Evolutionary conservation across 2,797 vertebrate genomes (phyloP).

Genomic region (Molossus alvarezi): DNA sequence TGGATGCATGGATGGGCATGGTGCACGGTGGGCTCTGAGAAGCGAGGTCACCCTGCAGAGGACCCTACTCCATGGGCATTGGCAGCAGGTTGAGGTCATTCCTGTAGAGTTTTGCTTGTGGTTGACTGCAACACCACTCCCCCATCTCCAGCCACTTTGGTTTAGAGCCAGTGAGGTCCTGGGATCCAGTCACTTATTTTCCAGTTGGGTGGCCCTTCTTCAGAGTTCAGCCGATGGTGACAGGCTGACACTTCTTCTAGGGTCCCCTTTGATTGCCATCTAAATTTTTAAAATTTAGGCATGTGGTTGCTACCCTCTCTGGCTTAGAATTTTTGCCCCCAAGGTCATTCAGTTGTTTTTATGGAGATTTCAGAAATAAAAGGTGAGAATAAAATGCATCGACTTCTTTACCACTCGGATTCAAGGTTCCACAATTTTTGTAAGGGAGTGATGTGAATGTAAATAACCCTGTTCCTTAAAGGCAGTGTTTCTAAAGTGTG

Average conservation of each 20-base stretch:
- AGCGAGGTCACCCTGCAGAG: neutral
- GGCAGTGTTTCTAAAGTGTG: neutral
- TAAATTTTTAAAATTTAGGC: neutral
- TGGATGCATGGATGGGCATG: too few species aligned
- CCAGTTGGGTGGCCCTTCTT: neutral
- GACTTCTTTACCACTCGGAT: neutral
- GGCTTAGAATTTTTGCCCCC: neutral
- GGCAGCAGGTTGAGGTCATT: neutral
- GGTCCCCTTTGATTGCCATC: neutral
- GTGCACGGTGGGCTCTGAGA: neutral
- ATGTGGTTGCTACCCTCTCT: neutral
- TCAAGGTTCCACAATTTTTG: neutral
- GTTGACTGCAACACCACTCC: too few species aligned
- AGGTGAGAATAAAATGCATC: neutral
- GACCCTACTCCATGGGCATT: neutral
- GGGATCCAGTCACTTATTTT: neutral
- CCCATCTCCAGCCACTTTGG: neutral
- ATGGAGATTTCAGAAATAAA: neutral
- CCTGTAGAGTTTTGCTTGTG: neutral
- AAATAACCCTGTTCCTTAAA: neutral
- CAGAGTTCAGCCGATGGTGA: neutral
- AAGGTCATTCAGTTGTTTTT: neutral
- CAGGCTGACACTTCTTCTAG: neutral
- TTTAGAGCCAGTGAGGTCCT: neutral
- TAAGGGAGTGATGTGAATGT: neutral